Evolutionary conservation across 2,888 invertebrate species (phyloP), one percentile per base, ranked within the genome.

Genomic region (Nephrotoma appendiculata): DNA sequence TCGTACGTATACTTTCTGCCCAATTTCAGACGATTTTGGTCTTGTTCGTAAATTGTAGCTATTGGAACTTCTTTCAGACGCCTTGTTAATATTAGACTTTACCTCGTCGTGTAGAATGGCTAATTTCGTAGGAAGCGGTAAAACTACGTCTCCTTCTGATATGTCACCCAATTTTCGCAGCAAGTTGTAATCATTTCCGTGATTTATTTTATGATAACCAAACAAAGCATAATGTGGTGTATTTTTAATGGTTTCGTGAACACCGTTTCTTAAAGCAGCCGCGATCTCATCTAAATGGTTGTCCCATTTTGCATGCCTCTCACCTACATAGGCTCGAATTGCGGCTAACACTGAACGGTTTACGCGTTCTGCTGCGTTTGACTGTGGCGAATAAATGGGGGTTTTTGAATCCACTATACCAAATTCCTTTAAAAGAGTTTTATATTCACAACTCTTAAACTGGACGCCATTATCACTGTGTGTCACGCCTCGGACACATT

Each of bases 351-450:
- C 9, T 89, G 89, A 5, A 90, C 89, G 86, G 87, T 90, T 90
- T 0, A 89, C 88, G 0, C 89, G 87, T 87, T 90, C 90, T 0
- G 89, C 89, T 7, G 90, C 89, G 86, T 90, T 90, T 1, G 88
- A 87, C 88, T 90, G 90, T 0, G 90, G 90, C 19, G 89, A 89
- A 87, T 90, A 90, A 11, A 87, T 83, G 0, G 88, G 88, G 41
- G 88, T 89, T 19, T 87, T 88, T 0, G 86, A n/a, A 6, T 89
- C 86, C 7, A 41, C 87, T 0, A 87, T 84, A 7, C 88, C 87
- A 85, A 88, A 89, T 11, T 85, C 86, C 12, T 48, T 43, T 9
- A 88, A 45, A 4, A 89, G 86, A 7, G 31, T 43, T 71, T 71
- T 71, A n/a, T 71, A 71, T 71, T 71, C 71, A 5, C 6, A 11